phyloP scores from a whole-genome alignment of 2,888 invertebrate genomes.

The Alloscopus bannaensis region DNA sequence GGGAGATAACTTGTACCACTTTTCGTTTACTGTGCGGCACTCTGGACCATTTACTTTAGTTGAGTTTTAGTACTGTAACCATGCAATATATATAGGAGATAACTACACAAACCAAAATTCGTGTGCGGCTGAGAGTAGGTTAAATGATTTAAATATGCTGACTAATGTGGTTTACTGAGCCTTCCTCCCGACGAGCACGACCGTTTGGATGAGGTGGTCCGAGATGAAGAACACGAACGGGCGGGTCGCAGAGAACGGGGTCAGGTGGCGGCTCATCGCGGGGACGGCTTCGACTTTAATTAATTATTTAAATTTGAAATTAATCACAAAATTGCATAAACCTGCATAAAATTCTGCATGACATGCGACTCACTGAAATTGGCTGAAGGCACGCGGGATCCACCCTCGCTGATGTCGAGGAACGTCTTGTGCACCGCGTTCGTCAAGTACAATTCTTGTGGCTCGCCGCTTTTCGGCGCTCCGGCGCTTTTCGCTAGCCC shows the following conservation, averaged over 20 bases:
- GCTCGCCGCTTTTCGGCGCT: neutral
- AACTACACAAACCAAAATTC: no score
- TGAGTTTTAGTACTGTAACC: no score
- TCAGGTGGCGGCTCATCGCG: conserved; percentile 32
- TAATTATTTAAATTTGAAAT: neutral
- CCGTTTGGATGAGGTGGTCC: conserved; percentile 48
- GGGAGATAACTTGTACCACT: no score
- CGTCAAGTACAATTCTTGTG: conserved; percentile 20
- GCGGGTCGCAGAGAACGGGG: conserved; percentile 59
- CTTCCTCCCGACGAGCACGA: conserved; percentile 57
- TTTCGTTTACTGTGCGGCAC: no score
- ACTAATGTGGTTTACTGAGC: neutral
- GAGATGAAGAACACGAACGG: conserved; percentile 61
- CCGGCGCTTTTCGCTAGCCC: neutral
- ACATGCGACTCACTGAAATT: conserved; percentile 53
- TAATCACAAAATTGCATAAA: neutral
- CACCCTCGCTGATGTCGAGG: conserved; percentile 55
- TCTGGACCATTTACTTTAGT: no score
- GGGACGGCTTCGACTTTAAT: conserved; percentile 65
- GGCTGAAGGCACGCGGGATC: conserved; percentile 21
- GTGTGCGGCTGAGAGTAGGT: neutral
- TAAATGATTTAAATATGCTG: neutral
- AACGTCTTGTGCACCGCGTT: conserved; percentile 35
- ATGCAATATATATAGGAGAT: no score
- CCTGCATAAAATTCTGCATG: neutral